phyloP scores from a whole-genome alignment of 2,888 invertebrate genomes.

The Flexamia atlantica region DNA sequence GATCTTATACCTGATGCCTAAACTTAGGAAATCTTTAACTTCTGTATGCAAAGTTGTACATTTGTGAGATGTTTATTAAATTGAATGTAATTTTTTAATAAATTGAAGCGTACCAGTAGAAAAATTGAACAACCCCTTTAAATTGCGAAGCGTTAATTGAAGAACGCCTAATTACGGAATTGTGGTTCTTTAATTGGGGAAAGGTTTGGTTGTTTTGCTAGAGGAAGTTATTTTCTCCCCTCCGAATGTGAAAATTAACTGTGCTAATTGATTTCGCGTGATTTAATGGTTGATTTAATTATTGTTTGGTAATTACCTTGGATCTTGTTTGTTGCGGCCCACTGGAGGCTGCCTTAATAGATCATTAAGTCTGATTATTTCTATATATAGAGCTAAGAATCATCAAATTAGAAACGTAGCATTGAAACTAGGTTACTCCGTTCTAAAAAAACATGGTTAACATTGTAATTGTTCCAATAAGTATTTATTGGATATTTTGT shows the following conservation, averaged over 20 bases:
- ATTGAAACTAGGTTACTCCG: too few species aligned
- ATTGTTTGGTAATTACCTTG: not conserved
- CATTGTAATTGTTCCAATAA: too few species aligned
- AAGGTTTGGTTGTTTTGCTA: slow-evolving; percentile 17
- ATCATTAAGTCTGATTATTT: not conserved
- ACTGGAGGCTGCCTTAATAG: not conserved
- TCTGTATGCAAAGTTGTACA: too few species aligned
- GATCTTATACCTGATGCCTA: too few species aligned
- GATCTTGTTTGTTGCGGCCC: not conserved
- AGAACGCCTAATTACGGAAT: slow-evolving; percentile 10
- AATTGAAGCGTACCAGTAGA: not conserved
- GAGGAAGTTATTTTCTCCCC: slow-evolving; percentile 8
- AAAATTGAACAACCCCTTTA: slow-evolving; percentile 20
- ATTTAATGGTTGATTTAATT: slow-evolving; percentile 35
- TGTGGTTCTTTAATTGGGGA: slow-evolving; percentile 20
- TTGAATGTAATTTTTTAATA: too few species aligned
- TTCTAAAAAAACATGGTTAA: too few species aligned
- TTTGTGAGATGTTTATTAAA: too few species aligned
- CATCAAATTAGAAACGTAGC: not conserved
- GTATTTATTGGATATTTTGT: too few species aligned
- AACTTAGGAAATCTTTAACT: too few species aligned
- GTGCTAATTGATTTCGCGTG: slow-evolving; percentile 19
- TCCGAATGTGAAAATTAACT: not conserved
- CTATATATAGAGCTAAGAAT: not conserved
- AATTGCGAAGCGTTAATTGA: slow-evolving; percentile 24